Evolutionary conservation across 2,113 vertebrate species (phyloP), one percentile per base, ranked within the genome.

Genomic region (Pachycephala philippinensis): DNA sequence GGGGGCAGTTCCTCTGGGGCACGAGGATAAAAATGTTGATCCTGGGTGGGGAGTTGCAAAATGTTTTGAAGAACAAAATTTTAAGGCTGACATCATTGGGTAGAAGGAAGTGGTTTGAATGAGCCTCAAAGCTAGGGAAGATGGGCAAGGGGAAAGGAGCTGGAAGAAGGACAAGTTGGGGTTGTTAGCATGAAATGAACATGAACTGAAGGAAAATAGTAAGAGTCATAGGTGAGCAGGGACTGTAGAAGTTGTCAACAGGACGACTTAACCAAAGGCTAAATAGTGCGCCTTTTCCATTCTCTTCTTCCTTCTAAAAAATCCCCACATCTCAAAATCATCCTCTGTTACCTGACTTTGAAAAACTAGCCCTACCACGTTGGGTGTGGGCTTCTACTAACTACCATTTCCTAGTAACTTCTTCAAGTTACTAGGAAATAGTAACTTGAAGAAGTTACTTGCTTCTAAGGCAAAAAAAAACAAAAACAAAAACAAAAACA

Each of bases 251-350:
- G 13, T 7, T 76, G 53, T 52, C 56, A 83, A 28, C 18, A 69
- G 27, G 27, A 60, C 56, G 47, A 28, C 8, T 39, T 65, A 56
- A 44, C 19, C 8, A 17, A 72, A 83, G 27, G 22, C 24, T 60
- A 47, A 63, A 74, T 15, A 39, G 7, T 5, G 10, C 45, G 40
- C 44, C 20, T 49, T 91, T 88, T 52, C 35, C 15, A 27, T n/a
- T 40, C 27, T 52, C 26, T 27, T 53, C n/a, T 75, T 39, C 23
- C 31, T 53, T 71, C 33, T 26, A 18, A 61, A 40, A 35, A 3
- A 3, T 0, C 2, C 4, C 3, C 2, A 4, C 20, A 50, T 66
- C 33, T 61, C 12, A 27, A 28, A 26, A 84, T 54, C 33, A 45
- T 45, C 7, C 30, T 84, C 39, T 65, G 18, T 11, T 70, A 40